A percentile compares a stretch with the other conserved stretches of the same genome.
These are phyloP conservation scores for Trachemys scripta DNA, from an alignment of 2,113 vertebrate species.

Conservation along the genomic window DNA sequence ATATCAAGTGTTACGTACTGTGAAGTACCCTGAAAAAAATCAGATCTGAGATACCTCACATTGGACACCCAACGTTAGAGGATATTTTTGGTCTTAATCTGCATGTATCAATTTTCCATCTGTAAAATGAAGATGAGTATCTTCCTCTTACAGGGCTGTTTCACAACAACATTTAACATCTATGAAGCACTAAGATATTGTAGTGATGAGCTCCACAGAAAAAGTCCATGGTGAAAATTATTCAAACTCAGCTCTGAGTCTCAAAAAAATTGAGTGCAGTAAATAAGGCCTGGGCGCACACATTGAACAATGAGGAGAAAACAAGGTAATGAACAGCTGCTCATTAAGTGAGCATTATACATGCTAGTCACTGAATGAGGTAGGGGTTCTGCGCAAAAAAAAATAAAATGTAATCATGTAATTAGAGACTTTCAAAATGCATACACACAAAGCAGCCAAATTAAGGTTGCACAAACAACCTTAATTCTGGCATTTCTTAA, in stretches of 20 bases:
- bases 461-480: neutral
- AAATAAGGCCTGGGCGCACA: neutral
- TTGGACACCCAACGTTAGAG: neutral
- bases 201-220: neutral
- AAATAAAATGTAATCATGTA: neutral
- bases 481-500: neutral
- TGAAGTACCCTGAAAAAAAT: neutral
- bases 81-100: neutral
- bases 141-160: neutral
- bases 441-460: neutral
- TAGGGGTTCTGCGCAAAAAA: neutral
- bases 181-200: neutral
- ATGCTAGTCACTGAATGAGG: neutral
- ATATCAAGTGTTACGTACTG: neutral
- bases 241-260: neutral
- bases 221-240: neutral
- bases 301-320: neutral
- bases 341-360: neutral
- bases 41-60: neutral
- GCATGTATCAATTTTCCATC: neutral
- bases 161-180: neutral
- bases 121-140: neutral
- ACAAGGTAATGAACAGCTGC: neutral
- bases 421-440: neutral
- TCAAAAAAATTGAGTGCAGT: neutral